These are phyloP conservation scores for Conus betulinus DNA, from an alignment of 1,140 invertebrate species.

Conservation along the genomic window DNA sequence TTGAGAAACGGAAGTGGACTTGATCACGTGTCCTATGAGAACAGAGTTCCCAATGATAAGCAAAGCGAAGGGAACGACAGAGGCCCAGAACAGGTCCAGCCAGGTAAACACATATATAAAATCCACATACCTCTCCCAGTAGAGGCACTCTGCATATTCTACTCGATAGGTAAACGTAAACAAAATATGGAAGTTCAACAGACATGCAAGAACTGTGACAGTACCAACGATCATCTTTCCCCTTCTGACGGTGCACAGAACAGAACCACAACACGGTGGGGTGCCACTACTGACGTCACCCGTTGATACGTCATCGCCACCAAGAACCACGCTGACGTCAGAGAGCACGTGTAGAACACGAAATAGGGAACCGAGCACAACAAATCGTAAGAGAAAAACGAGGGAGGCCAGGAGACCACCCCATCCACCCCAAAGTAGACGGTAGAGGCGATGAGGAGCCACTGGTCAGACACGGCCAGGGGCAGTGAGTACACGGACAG, in stretches of 20 bases:
- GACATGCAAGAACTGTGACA: neutral
- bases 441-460: neutral
- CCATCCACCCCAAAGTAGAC: neutral
- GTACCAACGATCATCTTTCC: neutral
- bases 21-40: neutral
- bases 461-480: slow-evolving; percentile 18
- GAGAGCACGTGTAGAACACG: neutral
- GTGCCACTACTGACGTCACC: slow-evolving; percentile 1
- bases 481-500: slow-evolving; percentile 3
- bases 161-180: neutral
- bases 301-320: slow-evolving; percentile 12
- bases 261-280: neutral
- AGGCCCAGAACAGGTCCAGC: neutral
- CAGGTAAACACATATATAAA: neutral
- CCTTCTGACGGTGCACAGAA: neutral
- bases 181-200: neutral
- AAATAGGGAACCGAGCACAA: neutral
- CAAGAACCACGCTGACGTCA: slow-evolving; percentile 16
- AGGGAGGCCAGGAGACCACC: neutral
- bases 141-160: neutral
- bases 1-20: neutral
- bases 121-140: neutral
- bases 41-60: neutral
- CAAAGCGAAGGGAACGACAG: neutral
- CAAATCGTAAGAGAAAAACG: neutral